phyloP scores from a whole-genome alignment of 2,113 vertebrate genomes.

The Atractosteus spatula region DNA sequence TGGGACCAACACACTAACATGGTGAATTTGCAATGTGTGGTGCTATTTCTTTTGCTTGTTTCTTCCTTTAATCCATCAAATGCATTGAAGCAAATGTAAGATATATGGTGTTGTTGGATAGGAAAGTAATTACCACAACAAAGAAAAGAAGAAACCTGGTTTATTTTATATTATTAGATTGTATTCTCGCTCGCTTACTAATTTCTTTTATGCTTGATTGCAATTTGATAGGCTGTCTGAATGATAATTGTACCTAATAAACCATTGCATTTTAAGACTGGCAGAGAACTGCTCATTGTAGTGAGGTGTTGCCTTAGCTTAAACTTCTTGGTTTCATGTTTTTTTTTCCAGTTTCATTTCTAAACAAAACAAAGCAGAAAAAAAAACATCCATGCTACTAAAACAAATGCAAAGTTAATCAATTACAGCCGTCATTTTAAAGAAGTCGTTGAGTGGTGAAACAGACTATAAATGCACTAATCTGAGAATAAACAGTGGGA shows the following conservation, averaged over 20 bases:
- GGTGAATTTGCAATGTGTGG: too few relatives aligned
- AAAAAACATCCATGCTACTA: background rate
- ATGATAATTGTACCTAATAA: constrained; percentile 44
- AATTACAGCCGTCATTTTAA: too few relatives aligned
- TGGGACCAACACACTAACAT: too few relatives aligned
- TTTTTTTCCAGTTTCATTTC: constrained; percentile 9
- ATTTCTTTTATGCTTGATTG: constrained; percentile 44
- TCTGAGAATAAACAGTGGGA: too few relatives aligned
- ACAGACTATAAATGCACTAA: too few relatives aligned
- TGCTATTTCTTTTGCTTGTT: constrained; percentile 26
- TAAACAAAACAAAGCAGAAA: constrained; percentile 11
- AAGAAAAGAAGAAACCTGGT: constrained; percentile 36
- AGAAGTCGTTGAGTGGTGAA: too few relatives aligned
- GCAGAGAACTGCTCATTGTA: background rate
- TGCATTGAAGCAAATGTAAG: constrained; percentile 24
- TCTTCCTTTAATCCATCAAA: constrained; percentile 27
- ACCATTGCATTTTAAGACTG: constrained; percentile 35
- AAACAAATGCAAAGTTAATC: too few relatives aligned
- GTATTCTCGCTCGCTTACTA: constrained; percentile 42
- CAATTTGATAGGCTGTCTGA: constrained; percentile 40
- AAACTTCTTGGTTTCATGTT: constrained; percentile 14
- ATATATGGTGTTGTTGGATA: constrained; percentile 30
- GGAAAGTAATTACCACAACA: constrained; percentile 41
- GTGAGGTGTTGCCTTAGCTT: constrained; percentile 11
- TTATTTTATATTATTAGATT: constrained; percentile 40